phyloP scores from a whole-genome alignment of 2,888 invertebrate genomes.

The Sarcophaga carnaria region DNA sequence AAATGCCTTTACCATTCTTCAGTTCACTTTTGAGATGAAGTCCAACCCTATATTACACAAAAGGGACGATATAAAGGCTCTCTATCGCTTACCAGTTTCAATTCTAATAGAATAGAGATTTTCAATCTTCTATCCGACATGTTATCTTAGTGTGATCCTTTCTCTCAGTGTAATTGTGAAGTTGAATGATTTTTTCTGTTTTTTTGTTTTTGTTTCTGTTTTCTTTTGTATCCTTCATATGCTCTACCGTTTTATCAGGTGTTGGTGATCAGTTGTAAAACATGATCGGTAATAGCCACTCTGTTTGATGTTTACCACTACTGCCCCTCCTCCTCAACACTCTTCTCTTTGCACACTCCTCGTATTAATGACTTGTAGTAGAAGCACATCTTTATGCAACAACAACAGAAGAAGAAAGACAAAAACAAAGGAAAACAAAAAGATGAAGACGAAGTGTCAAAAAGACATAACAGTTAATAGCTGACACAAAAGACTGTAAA shows the following conservation, averaged over 20 bases:
- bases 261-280: slow-evolving; percentile 65
- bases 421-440: neutral
- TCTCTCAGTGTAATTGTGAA: slow-evolving; percentile 21
- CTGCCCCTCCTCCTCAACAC: neutral
- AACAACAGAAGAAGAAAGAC: neutral
- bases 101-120: too few species aligned
- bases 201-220: neutral
- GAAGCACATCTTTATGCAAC: too few species aligned
- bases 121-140: too few species aligned
- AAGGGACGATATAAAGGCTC: neutral
- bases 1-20: too few species aligned
- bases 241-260: slow-evolving; percentile 57
- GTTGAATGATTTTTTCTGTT: neutral
- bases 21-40: too few species aligned
- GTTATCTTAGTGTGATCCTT: neutral
- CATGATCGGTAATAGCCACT: slow-evolving; percentile 58
- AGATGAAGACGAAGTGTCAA: slow-evolving; percentile 59
- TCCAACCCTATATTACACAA: too few species aligned
- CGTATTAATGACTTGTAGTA: neutral
- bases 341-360: neutral
- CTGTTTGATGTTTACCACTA: slow-evolving; percentile 43
- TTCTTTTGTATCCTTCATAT: neutral
- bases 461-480: slow-evolving; percentile 66
- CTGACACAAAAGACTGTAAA: slow-evolving; percentile 67
- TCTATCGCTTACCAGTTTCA: too few species aligned